Percentiles rank a stretch among this genome's conserved stretches.
Conservation (phyloP, 2,888 invertebrate genomes). For the Eumacrocentrus americanus region DNA sequence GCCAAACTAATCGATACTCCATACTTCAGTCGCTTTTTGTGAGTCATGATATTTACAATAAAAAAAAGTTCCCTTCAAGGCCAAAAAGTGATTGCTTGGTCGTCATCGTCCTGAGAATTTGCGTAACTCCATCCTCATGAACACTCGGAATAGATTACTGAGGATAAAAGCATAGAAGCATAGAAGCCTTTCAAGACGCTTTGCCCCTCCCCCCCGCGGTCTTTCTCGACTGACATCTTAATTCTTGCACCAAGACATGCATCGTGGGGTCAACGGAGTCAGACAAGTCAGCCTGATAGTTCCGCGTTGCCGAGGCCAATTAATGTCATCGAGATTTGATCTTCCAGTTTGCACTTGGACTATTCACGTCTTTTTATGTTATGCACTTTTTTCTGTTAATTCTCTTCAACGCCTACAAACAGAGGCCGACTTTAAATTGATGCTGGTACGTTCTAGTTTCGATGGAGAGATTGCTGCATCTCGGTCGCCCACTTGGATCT, state of each 20-base stretch:
- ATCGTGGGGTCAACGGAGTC: conserved; percentile 21
- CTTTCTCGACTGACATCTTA: conserved; percentile 26
- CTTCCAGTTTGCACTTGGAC: conserved; percentile 1
- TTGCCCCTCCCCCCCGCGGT: not conserved
- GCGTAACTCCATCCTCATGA: conserved; percentile 14
- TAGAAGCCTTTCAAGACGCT: conserved; percentile 26
- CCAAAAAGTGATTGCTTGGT: conserved; percentile 7
- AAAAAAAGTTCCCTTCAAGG: conserved; percentile 10
- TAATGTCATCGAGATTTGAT: conserved; percentile 24
- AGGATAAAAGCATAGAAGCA: conserved; percentile 15
- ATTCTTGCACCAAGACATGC: conserved; percentile 22
- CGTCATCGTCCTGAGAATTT: conserved; percentile 16
- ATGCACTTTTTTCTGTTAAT: conserved; percentile 3
- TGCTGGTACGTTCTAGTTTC: conserved; percentile 37
- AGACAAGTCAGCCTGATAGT: conserved; percentile 21
- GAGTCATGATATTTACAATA: conserved; percentile 31
- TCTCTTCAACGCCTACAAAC: conserved; percentile 11
- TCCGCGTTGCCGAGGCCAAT: conserved; percentile 30
- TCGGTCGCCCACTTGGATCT: conserved; percentile 50
- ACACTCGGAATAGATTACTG: conserved; percentile 25
- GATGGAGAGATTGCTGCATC: conserved; percentile 35
- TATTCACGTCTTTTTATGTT: conserved; percentile 11
- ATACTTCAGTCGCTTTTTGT: conserved; percentile 23
- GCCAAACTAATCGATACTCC: conserved; percentile 28
- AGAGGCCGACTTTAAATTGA: conserved; percentile 29